phyloP scores from a whole-genome alignment of 2,888 invertebrate species.

The Molanna angustata region DNA sequence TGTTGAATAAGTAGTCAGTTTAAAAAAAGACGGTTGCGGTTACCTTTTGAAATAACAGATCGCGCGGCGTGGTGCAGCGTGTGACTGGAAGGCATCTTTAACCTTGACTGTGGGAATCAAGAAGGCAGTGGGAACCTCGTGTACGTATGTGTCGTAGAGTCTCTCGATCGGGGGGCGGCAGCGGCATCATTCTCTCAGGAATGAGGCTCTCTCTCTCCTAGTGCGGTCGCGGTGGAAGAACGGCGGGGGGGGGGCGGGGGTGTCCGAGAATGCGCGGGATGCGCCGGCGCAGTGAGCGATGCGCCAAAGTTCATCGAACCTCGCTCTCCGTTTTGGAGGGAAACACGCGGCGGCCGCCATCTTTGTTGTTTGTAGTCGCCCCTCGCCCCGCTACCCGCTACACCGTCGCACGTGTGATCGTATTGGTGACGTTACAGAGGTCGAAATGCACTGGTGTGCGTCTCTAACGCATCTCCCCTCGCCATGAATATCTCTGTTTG shows the following conservation, averaged over 20 bases:
- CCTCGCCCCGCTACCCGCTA: slow-evolving; percentile 8
- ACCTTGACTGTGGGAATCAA: slow-evolving; percentile 11
- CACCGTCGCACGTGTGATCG: slow-evolving; percentile 3
- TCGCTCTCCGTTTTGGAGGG: slow-evolving; percentile 28
- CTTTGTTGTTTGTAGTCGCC: slow-evolving; percentile 23
- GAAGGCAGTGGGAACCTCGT: neutral
- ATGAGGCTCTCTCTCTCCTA: slow-evolving; percentile 13
- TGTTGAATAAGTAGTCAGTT: too few relatives aligned
- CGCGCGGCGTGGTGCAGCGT: too few relatives aligned
- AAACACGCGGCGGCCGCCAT: slow-evolving; percentile 29
- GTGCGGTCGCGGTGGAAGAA: neutral
- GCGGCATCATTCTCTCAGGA: slow-evolving; percentile 10
- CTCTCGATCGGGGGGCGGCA: too few relatives aligned
- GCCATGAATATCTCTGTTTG: neutral
- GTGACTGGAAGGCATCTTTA: neutral
- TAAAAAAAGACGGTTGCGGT: neutral
- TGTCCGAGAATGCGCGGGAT: slow-evolving; percentile 23
- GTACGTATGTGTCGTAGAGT: too few relatives aligned
- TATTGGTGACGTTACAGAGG: slow-evolving; percentile 18
- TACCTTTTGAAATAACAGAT: neutral
- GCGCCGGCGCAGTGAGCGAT: slow-evolving; percentile 22
- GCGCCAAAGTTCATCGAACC: slow-evolving; percentile 27
- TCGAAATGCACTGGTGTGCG: slow-evolving; percentile 14
- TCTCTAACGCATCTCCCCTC: slow-evolving; percentile 7
- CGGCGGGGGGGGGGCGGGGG: slow-evolving; percentile 5